Percentiles rank a stretch among this genome's conserved stretches.
These are phyloP conservation scores for Gnathonemus longibarbis DNA, from an alignment of 2,113 vertebrate species.

Conservation along the genomic window DNA sequence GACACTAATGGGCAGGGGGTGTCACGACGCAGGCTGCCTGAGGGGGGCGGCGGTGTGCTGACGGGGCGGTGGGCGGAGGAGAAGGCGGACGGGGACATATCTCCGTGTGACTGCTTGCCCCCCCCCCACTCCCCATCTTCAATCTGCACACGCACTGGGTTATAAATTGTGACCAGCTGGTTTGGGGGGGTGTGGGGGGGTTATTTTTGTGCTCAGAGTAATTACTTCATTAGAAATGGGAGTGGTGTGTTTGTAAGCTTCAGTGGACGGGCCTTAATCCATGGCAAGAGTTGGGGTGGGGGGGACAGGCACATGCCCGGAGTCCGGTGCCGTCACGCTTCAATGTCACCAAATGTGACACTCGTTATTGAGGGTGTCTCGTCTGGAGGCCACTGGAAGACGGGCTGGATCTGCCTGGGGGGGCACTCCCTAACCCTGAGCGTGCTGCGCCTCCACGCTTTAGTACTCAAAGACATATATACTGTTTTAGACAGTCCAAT, in stretches of 20 bases:
- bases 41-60: not conserved
- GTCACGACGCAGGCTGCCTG: not conserved
- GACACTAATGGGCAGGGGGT: not conserved
- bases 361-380: not conserved
- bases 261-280: conserved; percentile 10
- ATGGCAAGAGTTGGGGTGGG: not conserved
- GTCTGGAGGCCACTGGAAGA: not conserved
- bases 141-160: conserved; percentile 8
- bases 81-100: not conserved
- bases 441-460: not conserved
- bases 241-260: conserved; percentile 6
- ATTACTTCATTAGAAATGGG: conserved; percentile 27
- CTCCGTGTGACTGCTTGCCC: not conserved
- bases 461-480: not conserved
- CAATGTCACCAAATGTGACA: conserved; percentile 17
- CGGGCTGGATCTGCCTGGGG: not conserved
- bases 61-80: not conserved
- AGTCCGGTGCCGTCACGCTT: not conserved
- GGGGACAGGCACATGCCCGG: not conserved
- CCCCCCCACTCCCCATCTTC: not conserved
- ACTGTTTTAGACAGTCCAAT: not conserved
- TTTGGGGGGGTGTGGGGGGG: not conserved
- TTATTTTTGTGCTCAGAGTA: conserved; percentile 22
- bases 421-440: not conserved
- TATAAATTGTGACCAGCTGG: conserved; percentile 28